phyloP scores from a whole-genome alignment of 2,797 vertebrate genomes.

The Nothura maculosa region DNA sequence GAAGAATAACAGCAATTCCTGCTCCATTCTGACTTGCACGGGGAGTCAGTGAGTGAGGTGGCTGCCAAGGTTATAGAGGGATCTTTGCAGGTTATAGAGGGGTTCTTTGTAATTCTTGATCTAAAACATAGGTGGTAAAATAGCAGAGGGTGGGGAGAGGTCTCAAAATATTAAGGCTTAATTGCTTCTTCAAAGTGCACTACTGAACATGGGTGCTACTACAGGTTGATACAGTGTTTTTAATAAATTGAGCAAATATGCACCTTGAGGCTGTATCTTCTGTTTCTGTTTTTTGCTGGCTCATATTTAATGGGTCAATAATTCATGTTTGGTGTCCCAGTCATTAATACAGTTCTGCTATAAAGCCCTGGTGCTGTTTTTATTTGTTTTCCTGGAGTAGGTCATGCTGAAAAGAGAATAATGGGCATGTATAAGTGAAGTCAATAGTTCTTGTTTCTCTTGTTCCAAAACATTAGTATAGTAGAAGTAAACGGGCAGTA shows the following conservation, averaged over 20 bases:
- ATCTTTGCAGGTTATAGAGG: not conserved
- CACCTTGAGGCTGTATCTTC: not conserved
- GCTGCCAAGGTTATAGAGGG: slow-evolving; percentile 53
- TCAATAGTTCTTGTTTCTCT: not conserved
- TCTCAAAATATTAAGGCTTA: slow-evolving; percentile 43
- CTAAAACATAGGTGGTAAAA: not conserved
- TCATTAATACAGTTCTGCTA: not conserved
- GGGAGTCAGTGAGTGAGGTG: not conserved
- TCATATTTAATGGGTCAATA: not conserved
- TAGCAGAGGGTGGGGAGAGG: not conserved
- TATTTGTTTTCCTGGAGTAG: not conserved
- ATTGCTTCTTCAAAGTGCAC: slow-evolving; percentile 27
- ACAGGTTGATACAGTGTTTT: not conserved
- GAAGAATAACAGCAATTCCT: slow-evolving; percentile 29
- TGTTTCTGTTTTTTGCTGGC: not conserved
- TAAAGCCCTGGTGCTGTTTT: not conserved
- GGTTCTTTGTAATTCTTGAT: not conserved
- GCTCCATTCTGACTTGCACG: slow-evolving; percentile 12
- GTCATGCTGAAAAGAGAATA: not conserved
- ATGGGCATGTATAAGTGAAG: not conserved
- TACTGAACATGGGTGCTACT: not conserved
- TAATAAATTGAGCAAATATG: not conserved
- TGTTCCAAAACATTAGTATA: not conserved
- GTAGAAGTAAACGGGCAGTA: not conserved
- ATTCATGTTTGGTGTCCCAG: not conserved